Conservation (phyloP, 2,888 invertebrate species). For the Palloptera scutellata region DNA sequence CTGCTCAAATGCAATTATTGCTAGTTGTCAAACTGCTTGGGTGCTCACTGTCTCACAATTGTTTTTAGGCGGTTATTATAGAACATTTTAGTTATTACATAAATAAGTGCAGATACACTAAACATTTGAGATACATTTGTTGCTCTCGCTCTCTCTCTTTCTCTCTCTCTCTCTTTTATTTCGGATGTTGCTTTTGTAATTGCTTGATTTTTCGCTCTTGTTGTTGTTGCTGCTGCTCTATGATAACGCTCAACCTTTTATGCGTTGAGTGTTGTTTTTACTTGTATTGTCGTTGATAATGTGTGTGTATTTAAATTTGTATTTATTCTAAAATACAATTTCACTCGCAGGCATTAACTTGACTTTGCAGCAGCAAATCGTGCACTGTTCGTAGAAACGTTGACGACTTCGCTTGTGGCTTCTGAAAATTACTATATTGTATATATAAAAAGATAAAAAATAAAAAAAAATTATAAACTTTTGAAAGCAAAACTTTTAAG, state of each 20-base stretch:
- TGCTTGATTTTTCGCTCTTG: not conserved
- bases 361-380: constrained; percentile 38
- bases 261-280: too few relatives aligned
- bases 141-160: not conserved
- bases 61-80: too few relatives aligned
- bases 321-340: too few relatives aligned
- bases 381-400: constrained; percentile 46
- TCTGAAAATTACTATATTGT: constrained; percentile 8
- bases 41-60: too few relatives aligned
- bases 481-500: constrained; percentile 29
- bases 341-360: constrained; percentile 16
- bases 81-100: too few relatives aligned
- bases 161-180: not conserved
- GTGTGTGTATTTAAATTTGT: too few relatives aligned
- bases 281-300: too few relatives aligned
- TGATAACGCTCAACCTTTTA: too few relatives aligned
- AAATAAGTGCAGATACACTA: too few relatives aligned
- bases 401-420: constrained; percentile 42
- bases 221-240: not conserved
- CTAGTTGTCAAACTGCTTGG: too few relatives aligned
- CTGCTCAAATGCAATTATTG: too few relatives aligned
- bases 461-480: constrained; percentile 17
- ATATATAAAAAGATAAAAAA: constrained; percentile 15
- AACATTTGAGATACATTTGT: too few relatives aligned
- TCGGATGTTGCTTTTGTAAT: not conserved